phyloP scores from a whole-genome alignment of 2,113 vertebrate genomes.

The Conger conger region DNA sequence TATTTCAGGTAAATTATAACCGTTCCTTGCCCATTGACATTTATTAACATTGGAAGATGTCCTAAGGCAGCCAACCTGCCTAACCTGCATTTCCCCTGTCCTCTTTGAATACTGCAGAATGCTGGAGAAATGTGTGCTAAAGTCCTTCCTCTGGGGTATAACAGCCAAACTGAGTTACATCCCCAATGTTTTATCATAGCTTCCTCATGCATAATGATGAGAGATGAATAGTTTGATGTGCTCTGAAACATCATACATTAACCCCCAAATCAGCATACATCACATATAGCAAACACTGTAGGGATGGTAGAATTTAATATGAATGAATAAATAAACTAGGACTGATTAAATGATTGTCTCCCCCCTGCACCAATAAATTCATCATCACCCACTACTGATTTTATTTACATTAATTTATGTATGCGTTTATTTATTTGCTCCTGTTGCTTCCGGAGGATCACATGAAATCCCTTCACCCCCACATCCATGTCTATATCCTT shows the following conservation, averaged over 20 bases:
- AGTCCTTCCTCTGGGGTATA: neutral
- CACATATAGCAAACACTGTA: no score
- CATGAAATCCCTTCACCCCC: no score
- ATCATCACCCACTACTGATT: neutral
- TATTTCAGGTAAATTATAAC: neutral
- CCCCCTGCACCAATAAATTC: neutral
- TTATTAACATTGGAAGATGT: neutral
- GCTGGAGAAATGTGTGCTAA: neutral
- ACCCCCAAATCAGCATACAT: neutral
- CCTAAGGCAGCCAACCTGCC: no score
- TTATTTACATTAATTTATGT: neutral
- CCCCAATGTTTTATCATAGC: neutral
- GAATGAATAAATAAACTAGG: no score
- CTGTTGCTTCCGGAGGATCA: neutral
- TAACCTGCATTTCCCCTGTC: neutral
- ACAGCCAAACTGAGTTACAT: neutral
- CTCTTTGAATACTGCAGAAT: neutral
- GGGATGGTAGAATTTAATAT: no score
- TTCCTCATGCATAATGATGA: neutral
- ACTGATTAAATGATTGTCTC: no score
- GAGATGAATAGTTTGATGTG: neutral
- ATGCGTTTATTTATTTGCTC: neutral
- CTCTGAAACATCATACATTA: neutral
- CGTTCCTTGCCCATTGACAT: neutral
- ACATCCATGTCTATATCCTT: no score